A percentile compares a stretch with the other conserved stretches of the same genome.
Conservation (phyloP, 1,140 invertebrate species). For the Chelonus insularis region DNA sequence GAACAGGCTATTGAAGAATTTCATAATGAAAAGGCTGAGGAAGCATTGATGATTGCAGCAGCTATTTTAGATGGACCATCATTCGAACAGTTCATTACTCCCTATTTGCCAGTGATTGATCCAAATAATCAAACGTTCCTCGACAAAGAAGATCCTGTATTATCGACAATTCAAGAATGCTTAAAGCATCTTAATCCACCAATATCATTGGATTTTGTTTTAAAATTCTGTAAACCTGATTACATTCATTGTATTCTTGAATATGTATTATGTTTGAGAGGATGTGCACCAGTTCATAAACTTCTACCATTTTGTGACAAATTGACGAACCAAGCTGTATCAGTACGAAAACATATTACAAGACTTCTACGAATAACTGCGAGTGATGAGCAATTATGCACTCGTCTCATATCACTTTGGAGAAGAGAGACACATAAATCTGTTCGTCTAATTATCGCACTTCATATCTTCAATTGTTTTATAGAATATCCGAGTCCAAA, state of each 20-base stretch:
- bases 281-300: constrained; percentile 9
- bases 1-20: constrained; percentile 22
- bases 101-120: constrained; percentile 31
- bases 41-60: constrained; percentile 25
- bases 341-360: constrained; percentile 42
- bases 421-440: constrained; percentile 34
- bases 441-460: constrained; percentile 37
- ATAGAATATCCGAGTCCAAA: constrained; percentile 12
- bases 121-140: too few relatives aligned
- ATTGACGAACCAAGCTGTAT: constrained; percentile 31
- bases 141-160: too few relatives aligned
- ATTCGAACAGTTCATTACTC: constrained; percentile 32
- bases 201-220: constrained; percentile 28
- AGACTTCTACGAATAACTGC: constrained; percentile 36
- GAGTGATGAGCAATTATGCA: constrained; percentile 9
- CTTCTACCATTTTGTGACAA: constrained; percentile 29
- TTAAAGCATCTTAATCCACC: constrained; percentile 42
- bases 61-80: constrained; percentile 32
- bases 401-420: constrained; percentile 32
- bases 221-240: constrained; percentile 34
- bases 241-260: constrained; percentile 20
- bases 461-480: constrained; percentile 29
- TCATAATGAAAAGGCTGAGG: neutral
- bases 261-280: neutral
- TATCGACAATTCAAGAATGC: too few relatives aligned